These are phyloP conservation scores for Hassar affinis DNA, from an alignment of 2,113 vertebrate genomes.

Conservation along the genomic window DNA sequence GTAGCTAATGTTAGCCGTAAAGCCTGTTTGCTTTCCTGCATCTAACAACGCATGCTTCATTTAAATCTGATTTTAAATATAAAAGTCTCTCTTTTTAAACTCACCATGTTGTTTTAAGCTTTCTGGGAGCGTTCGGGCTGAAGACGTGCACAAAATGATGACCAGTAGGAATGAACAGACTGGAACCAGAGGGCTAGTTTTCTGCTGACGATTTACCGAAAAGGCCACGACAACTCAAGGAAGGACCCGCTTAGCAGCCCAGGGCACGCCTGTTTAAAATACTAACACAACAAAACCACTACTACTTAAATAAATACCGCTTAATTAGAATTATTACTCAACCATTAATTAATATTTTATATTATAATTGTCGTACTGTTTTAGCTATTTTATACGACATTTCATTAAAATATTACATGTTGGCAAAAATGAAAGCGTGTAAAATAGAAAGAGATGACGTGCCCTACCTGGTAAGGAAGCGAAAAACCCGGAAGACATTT, in stretches of 20 bases:
- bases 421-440: constrained; percentile 17
- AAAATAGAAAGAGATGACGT: constrained; percentile 56
- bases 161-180: background rate
- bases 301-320: background rate
- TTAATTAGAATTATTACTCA: background rate
- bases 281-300: background rate
- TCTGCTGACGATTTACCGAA: constrained; percentile 67
- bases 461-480: constrained; percentile 29
- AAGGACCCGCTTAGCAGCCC: constrained; percentile 60
- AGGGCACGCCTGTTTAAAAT: constrained; percentile 54
- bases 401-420: background rate
- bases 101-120: constrained; percentile 66
- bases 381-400: background rate
- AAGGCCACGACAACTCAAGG: constrained; percentile 75
- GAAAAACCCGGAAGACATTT: constrained; percentile 63
- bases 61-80: background rate
- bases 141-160: background rate
- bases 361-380: fast-evolving
- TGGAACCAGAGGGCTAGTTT: background rate
- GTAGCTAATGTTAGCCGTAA: background rate
- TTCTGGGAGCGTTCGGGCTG: background rate
- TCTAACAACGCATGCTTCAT: background rate
- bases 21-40: no score
- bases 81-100: constrained; percentile 15
- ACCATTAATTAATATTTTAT: fast-evolving